phyloP scores from a whole-genome alignment of 2,113 vertebrate species.

The Rhegmatorhina hoffmannsi region DNA sequence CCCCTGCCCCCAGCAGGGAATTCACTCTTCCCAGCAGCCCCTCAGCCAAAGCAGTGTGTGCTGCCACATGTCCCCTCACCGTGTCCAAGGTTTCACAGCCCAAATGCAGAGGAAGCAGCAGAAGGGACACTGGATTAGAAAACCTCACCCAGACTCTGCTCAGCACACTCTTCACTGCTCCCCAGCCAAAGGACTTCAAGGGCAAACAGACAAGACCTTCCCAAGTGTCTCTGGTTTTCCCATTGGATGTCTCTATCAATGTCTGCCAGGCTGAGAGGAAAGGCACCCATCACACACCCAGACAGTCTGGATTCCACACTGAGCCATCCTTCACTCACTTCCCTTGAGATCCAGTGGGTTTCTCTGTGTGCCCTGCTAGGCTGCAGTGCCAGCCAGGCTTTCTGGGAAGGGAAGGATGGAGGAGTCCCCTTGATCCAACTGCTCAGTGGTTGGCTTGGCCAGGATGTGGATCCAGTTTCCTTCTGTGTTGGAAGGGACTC shows the following conservation, averaged over 20 bases:
- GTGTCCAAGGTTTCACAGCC: not conserved
- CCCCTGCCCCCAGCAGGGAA: not conserved
- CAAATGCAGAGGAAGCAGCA: not conserved
- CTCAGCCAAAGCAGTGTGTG: not conserved
- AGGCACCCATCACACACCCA: not conserved
- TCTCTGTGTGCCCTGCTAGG: not conserved
- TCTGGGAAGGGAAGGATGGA: not conserved
- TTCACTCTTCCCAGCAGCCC: not conserved
- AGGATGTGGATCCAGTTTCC: not conserved
- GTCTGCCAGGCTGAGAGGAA: not conserved
- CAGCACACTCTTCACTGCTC: not conserved
- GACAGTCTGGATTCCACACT: not conserved
- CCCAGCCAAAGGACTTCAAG: not conserved
- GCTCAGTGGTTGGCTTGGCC: not conserved
- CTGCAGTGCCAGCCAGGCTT: not conserved
- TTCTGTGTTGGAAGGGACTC: not conserved
- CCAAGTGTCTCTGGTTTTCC: not conserved
- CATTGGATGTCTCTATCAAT: not conserved
- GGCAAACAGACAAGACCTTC: not conserved
- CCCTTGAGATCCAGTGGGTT: not conserved
- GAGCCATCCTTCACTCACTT: not conserved
- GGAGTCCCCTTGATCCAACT: not conserved
- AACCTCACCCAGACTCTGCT: not conserved
- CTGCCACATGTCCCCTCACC: not conserved
- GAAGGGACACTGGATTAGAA: not conserved